These are phyloP conservation scores for Muscicapa adusta DNA, from an alignment of 2,113 vertebrate genomes.

Conservation along the genomic window DNA sequence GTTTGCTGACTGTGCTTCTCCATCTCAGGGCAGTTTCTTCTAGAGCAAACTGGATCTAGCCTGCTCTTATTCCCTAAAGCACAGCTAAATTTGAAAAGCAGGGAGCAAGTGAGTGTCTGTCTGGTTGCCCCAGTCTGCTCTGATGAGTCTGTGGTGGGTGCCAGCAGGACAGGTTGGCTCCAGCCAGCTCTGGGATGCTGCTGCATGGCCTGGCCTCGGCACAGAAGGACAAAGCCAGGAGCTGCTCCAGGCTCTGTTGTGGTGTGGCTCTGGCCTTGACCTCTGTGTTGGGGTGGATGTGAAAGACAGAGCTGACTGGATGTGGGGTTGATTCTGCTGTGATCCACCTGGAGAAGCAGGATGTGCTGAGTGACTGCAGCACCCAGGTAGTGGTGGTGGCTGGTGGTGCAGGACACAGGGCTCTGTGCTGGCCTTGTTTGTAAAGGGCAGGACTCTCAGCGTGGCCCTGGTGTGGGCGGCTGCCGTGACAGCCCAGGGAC, in stretches of 20 bases:
- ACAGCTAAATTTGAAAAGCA: conserved; percentile 39
- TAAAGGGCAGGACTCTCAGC: background rate
- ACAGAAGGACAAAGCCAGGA: background rate
- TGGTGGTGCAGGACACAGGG: background rate
- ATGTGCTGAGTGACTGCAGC: background rate
- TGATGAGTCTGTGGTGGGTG: background rate
- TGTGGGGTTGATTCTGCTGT: background rate
- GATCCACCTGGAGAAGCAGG: background rate
- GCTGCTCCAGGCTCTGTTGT: background rate
- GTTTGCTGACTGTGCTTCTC: background rate
- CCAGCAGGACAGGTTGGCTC: background rate
- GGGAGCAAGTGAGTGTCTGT: background rate
- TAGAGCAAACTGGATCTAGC: conserved; percentile 23
- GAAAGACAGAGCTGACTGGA: background rate
- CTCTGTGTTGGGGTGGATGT: rapidly evolving
- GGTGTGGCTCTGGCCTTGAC: background rate
- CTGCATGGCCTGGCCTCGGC: background rate
- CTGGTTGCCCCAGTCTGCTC: background rate
- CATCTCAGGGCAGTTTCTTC: background rate
- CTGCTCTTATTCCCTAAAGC: background rate
- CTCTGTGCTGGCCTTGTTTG: background rate
- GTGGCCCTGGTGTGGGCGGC: rapidly evolving
- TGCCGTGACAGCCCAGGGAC: rapidly evolving
- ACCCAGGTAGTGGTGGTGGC: background rate
- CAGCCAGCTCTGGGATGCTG: background rate